Evolutionary conservation across 2,888 invertebrate genomes (phyloP), one percentile per base, ranked within the genome.

Genomic region (Perizoma flavofasciatum): DNA sequence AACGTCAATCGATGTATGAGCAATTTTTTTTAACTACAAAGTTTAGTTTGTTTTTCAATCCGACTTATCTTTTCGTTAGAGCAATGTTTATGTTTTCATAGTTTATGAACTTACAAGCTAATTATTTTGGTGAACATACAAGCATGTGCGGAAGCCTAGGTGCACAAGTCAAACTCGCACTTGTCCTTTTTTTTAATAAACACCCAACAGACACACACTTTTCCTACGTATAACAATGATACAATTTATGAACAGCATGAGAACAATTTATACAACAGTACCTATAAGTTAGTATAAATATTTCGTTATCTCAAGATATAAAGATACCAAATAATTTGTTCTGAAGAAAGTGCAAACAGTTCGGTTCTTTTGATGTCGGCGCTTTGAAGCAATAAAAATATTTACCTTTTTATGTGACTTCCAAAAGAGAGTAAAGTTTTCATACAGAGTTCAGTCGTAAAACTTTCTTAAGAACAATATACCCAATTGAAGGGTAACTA

Each of bases 321-420:
- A 54, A 22, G 47, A 61, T 58, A 59, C 63, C 56, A 68, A 59
- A 67, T 65, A 69, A 70, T 74, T 72, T 71, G 66, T 72, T 66
- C 58, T 44, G 59, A 72, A 75, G 75, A 79, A 78, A 78, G 74
- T 76, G 69, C 33, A 40, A 45, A 70, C 63, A 53, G 59, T 64
- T 22, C 79, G 82, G 82, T 61, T 6, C 55, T 63, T 83, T 80
- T 81, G 75, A 80, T 68, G 69, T 71, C 61, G 66, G 72, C 71
- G 71, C 70, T 69, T 66, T 73, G 55, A 49, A 63, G 69, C 52
- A 68, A 68, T 75, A 75, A 76, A 78, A 74, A 77, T 79, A 77
- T 78, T 78, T 82, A 79, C 77, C 77, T 77, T 74, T 74, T 73
- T 55, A 52, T 22, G 37, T 7, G 11, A 56, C 55, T 45, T 35